phyloP scores from a whole-genome alignment of 2,888 invertebrate species.

The Resseliella maxima region DNA sequence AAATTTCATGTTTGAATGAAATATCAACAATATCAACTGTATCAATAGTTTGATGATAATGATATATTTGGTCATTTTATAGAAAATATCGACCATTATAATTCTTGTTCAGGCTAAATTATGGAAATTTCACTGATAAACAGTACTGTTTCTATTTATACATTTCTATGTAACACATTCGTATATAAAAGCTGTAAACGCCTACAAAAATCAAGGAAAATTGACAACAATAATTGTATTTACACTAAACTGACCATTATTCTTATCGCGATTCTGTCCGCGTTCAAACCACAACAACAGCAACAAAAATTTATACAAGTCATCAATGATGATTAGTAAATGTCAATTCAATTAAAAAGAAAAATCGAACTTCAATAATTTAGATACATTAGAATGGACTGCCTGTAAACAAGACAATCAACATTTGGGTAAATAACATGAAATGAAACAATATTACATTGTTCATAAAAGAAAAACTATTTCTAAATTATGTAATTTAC shows the following conservation, averaged over 20 bases:
- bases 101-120: too few species aligned
- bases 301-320: too few species aligned
- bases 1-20: too few species aligned
- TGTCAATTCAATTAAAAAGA: neutral
- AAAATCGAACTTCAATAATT: conserved; percentile 23
- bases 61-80: too few species aligned
- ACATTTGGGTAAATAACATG: neutral
- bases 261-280: neutral
- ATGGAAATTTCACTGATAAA: too few species aligned
- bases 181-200: neutral
- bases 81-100: too few species aligned
- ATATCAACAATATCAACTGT: too few species aligned
- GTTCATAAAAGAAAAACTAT: neutral
- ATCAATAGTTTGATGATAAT: too few species aligned
- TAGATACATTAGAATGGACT: neutral
- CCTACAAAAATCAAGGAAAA: neutral
- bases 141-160: too few species aligned
- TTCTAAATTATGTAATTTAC: conserved; percentile 1
- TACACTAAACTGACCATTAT: neutral
- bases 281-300: too few species aligned
- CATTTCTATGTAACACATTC: neutral
- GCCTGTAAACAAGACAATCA: neutral
- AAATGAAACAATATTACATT: neutral
- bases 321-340: neutral
- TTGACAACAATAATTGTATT: neutral